Conservation (phyloP, 2,888 invertebrate genomes). For the Carabus problematicus region DNA sequence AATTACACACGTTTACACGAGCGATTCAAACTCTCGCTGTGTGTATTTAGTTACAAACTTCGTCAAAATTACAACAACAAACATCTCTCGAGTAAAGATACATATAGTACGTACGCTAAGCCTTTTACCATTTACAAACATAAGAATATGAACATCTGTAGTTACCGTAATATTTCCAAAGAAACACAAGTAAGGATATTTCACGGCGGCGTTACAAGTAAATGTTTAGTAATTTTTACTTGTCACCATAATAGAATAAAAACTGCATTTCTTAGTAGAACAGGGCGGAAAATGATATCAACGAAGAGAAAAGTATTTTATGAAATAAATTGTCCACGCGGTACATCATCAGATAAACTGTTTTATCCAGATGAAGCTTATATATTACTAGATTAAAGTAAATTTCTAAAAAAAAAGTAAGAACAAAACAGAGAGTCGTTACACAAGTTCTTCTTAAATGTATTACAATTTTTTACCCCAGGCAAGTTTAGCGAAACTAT, state of each 20-base stretch:
- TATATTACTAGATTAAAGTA: conserved; percentile 20
- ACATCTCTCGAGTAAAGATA: no score
- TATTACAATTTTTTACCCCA: conserved; percentile 7
- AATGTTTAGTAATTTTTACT: conserved; percentile 16
- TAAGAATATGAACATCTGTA: no score
- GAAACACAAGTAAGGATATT: no score
- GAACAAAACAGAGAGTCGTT: conserved; percentile 18
- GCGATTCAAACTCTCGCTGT: no score
- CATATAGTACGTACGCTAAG: no score
- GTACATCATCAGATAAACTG: conserved; percentile 30
- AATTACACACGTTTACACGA: no score
- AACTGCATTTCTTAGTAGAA: conserved; percentile 8
- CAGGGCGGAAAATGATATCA: conserved; percentile 8
- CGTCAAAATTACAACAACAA: no score
- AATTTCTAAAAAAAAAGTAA: conserved; percentile 5
- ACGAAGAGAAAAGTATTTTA: conserved; percentile 14
- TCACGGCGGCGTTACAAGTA: no score
- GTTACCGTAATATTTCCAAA: no score
- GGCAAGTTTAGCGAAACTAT: conserved; percentile 22
- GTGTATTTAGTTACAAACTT: no score
- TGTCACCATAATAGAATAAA: conserved; percentile 19
- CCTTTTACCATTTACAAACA: no score
- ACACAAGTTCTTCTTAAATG: conserved; percentile 17
- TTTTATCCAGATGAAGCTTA: conserved; percentile 30
- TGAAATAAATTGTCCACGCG: conserved; percentile 20